Percentiles rank a stretch among this genome's conserved stretches.
phyloP scores from a whole-genome alignment of 1,140 invertebrate species.

The Batillaria attramentaria region DNA sequence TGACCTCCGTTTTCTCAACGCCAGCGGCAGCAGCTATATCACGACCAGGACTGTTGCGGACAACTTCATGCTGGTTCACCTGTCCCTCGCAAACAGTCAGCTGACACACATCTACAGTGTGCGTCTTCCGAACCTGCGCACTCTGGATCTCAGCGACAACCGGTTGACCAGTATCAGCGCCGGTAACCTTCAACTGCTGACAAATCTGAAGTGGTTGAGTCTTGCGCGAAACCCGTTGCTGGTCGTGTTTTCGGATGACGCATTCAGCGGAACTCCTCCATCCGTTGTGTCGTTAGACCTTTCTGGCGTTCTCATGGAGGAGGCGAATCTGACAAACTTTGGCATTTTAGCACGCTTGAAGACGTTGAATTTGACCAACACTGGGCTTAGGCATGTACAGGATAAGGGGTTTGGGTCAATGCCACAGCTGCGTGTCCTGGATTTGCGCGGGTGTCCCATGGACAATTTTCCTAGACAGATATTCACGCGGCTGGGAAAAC shows the following conservation, averaged over 20 bases:
- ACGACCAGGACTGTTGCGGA: too few species aligned
- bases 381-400: neutral
- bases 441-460: slow-evolving; percentile 37
- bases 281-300: neutral
- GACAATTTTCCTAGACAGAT: slow-evolving; percentile 24
- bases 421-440: slow-evolving; percentile 16
- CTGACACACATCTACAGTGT: neutral
- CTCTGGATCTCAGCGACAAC: neutral
- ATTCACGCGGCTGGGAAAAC: slow-evolving; percentile 34
- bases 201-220: neutral
- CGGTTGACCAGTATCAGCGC: neutral
- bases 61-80: neutral
- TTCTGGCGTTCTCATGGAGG: neutral
- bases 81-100: neutral
- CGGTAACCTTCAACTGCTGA: neutral
- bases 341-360: neutral
- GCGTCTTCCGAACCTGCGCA: neutral
- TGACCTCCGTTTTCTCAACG: neutral
- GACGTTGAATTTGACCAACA: slow-evolving; percentile 26
- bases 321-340: neutral
- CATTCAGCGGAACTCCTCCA: too few species aligned
- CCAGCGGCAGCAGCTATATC: neutral
- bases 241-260: too few species aligned
- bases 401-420: slow-evolving; percentile 24
- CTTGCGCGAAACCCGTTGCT: neutral